Conservation (phyloP, 2,888 invertebrate genomes). For the Gymnoscelis rufifasciata region DNA sequence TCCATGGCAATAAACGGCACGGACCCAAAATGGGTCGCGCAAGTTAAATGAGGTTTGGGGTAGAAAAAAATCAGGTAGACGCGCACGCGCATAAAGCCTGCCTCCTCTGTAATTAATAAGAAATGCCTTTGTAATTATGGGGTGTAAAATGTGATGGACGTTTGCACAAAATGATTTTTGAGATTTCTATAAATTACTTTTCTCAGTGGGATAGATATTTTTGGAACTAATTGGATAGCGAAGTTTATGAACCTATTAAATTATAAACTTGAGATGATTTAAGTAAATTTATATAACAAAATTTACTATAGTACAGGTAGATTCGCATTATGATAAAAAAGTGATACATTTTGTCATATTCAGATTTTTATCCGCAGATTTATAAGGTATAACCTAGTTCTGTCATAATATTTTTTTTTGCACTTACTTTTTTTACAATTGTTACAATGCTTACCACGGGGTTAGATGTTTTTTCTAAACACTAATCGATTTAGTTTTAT, state of each 20-base stretch:
- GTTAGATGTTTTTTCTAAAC: too few relatives aligned
- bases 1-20: conserved; percentile 55
- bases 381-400: too few relatives aligned
- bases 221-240: neutral
- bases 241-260: neutral
- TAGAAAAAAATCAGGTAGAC: conserved; percentile 49
- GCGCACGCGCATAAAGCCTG: conserved; percentile 41
- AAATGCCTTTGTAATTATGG: conserved; percentile 39
- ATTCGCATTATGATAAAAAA: too few relatives aligned
- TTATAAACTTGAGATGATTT: too few relatives aligned
- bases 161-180: conserved; percentile 12
- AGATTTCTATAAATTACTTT: neutral
- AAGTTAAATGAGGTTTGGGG: conserved; percentile 47
- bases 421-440: too few relatives aligned
- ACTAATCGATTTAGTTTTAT: too few relatives aligned
- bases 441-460: too few relatives aligned
- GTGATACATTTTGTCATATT: too few relatives aligned
- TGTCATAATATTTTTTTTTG: too few relatives aligned
- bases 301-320: too few relatives aligned
- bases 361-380: too few relatives aligned
- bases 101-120: conserved; percentile 31
- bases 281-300: too few relatives aligned
- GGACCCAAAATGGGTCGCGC: conserved; percentile 49
- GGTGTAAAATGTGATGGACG: conserved; percentile 19
- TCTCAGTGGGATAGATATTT: neutral